These are phyloP conservation scores for Heterodera schachtii DNA, from an alignment of 1,140 invertebrate species.

Conservation along the genomic window DNA sequence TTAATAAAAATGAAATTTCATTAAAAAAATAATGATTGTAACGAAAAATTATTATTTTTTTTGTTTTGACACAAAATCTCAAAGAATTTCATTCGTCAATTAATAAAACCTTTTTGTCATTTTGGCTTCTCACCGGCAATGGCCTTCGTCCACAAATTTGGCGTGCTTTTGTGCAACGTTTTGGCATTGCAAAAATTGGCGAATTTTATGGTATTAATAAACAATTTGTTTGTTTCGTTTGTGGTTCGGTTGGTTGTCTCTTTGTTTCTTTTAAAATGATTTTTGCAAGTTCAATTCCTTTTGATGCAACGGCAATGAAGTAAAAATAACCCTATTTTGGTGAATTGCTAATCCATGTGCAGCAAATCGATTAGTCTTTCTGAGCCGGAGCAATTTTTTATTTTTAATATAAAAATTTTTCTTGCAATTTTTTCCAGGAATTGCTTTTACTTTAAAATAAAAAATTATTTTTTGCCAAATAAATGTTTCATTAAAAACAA, in stretches of 20 bases:
- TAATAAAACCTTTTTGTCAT: background rate
- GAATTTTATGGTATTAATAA: constrained; percentile 83
- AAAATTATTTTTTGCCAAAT: too few species aligned
- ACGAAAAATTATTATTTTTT: background rate
- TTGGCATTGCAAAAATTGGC: constrained; percentile 80
- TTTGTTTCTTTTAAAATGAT: background rate
- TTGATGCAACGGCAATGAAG: constrained; percentile 14
- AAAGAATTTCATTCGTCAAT: too few species aligned
- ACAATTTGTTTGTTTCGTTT: too few species aligned
- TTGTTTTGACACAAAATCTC: too few species aligned
- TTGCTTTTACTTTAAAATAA: too few species aligned
- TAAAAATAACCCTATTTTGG: background rate
- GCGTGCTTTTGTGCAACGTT: constrained; percentile 84
- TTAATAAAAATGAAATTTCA: background rate
- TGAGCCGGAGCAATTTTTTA: constrained; percentile 15
- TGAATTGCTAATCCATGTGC: constrained; percentile 10
- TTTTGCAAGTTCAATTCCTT: background rate
- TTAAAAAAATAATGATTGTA: too few species aligned
- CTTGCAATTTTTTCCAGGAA: too few species aligned
- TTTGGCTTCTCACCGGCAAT: constrained; percentile 67
- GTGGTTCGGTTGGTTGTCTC: constrained; percentile 5
- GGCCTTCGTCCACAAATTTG: constrained; percentile 93
- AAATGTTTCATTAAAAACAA: too few species aligned
- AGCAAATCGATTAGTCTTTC: constrained; percentile 27
- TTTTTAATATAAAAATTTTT: background rate